Percentiles rank a stretch among this genome's conserved stretches.
phyloP scores from a whole-genome alignment of 2,888 invertebrate species.

The Drosophila hamatofila region DNA sequence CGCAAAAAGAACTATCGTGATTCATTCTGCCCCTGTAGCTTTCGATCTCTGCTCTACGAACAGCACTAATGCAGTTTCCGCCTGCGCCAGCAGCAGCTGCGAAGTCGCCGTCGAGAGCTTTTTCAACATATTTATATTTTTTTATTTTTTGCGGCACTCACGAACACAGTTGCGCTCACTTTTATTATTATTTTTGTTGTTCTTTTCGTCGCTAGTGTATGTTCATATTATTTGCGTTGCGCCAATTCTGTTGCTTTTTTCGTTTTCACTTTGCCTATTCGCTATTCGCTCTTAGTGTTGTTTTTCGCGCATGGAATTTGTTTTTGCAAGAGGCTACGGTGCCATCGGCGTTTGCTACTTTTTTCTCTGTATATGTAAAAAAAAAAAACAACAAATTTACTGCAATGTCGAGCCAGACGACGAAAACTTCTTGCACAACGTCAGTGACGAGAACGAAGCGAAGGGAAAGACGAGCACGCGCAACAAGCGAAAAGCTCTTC shows the following conservation, averaged over 20 bases:
- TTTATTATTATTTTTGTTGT: conserved; percentile 28
- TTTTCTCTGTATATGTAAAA: conserved; percentile 39
- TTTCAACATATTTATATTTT: conserved; percentile 69
- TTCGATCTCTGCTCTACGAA: conserved; percentile 30
- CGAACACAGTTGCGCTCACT: conserved; percentile 52
- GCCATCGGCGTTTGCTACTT: conserved; percentile 48
- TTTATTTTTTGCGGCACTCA: conserved; percentile 45
- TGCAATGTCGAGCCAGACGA: conserved; percentile 52
- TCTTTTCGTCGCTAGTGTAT: conserved; percentile 42
- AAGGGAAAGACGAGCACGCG: conserved; percentile 61
- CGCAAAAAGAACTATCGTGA: conserved; percentile 71
- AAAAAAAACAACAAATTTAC: conserved; percentile 55
- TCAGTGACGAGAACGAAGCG: conserved; percentile 24
- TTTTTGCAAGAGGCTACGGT: conserved; percentile 43
- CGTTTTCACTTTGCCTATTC: conserved; percentile 55
- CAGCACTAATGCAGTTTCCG: conserved; percentile 72
- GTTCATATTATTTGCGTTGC: conserved; percentile 71
- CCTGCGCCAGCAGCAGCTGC: conserved; percentile 71
- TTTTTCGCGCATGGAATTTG: conserved; percentile 58
- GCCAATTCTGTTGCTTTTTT: conserved; percentile 61
- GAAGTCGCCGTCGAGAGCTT: conserved; percentile 62
- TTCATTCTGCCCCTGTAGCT: conserved; percentile 56
- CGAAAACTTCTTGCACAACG: conserved; percentile 59
- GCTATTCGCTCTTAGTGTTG: conserved; percentile 61
- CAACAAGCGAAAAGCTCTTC: conserved; percentile 78